Percentiles rank a stretch among this genome's conserved stretches.
These are phyloP conservation scores for Oceanodroma leucorhoa DNA, from an alignment of 2,797 vertebrate species.

Conservation along the genomic window DNA sequence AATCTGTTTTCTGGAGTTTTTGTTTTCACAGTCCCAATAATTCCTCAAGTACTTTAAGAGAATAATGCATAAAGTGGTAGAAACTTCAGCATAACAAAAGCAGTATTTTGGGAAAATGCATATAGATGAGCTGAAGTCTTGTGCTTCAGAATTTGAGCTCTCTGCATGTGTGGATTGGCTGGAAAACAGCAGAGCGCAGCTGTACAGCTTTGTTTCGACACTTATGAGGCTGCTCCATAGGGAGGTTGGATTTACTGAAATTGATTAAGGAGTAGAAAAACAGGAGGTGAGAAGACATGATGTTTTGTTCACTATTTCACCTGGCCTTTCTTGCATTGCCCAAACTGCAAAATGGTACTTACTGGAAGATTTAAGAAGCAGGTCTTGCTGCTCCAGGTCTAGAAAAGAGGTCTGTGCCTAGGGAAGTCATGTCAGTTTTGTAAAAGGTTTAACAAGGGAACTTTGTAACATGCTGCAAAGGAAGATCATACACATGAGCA, in stretches of 20 bases:
- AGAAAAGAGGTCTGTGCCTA: neutral
- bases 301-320: neutral
- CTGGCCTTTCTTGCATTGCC: neutral
- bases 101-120: neutral
- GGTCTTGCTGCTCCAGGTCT: neutral
- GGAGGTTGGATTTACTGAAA: neutral
- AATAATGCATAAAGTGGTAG: neutral
- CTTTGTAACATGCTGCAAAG: neutral
- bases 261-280: neutral
- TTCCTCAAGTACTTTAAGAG: neutral
- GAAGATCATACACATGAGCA: neutral
- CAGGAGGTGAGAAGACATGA: neutral
- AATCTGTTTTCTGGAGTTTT: neutral
- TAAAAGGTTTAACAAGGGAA: neutral
- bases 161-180: neutral
- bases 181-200: neutral
- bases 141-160: neutral
- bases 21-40: neutral
- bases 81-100: neutral
- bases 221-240: neutral
- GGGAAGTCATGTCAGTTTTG: neutral
- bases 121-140: neutral
- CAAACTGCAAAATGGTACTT: neutral
- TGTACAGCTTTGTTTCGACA: accelerated
- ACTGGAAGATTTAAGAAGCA: neutral